Evolutionary conservation across 2,888 invertebrate genomes (phyloP).

Genomic region (Venustoraphidia nigricollis): DNA sequence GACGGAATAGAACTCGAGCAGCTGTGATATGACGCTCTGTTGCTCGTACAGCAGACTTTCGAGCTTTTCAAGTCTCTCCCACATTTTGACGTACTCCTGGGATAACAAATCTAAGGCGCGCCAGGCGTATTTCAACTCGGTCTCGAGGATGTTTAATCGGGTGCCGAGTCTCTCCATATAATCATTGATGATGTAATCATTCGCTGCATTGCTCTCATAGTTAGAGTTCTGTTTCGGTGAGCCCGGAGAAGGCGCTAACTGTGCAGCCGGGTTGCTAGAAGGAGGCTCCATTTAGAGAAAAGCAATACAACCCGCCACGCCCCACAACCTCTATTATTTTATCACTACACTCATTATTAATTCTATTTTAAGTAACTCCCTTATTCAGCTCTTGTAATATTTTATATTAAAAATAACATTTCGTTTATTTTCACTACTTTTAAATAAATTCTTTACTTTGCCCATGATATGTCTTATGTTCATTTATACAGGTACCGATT

Average conservation of each 20-base stretch:
- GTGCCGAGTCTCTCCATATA: slow-evolving; percentile 85
- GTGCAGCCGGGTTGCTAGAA: neutral
- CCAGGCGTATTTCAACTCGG: slow-evolving; percentile 86
- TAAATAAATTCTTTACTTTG: too few relatives aligned
- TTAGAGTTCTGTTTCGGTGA: slow-evolving; percentile 13
- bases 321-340: too few relatives aligned
- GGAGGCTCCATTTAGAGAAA: slow-evolving; percentile 3
- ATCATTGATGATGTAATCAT: slow-evolving; percentile 68
- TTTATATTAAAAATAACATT: too few relatives aligned
- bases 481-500: too few relatives aligned
- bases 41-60: slow-evolving; percentile 78
- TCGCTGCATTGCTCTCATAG: slow-evolving; percentile 27
- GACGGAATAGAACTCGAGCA: slow-evolving; percentile 61
- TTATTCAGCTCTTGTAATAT: too few relatives aligned
- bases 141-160: slow-evolving; percentile 72
- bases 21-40: slow-evolving; percentile 76
- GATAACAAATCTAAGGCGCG: slow-evolving; percentile 78
- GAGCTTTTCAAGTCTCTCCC: slow-evolving; percentile 78
- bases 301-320: neutral
- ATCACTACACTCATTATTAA: too few relatives aligned
- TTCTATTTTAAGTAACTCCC: too few relatives aligned
- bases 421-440: too few relatives aligned
- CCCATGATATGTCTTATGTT: too few relatives aligned
- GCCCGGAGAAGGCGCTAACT: neutral
- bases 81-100: slow-evolving; percentile 87